These are phyloP conservation scores for Bombus picipes DNA, from an alignment of 1,140 invertebrate species.

Conservation along the genomic window DNA sequence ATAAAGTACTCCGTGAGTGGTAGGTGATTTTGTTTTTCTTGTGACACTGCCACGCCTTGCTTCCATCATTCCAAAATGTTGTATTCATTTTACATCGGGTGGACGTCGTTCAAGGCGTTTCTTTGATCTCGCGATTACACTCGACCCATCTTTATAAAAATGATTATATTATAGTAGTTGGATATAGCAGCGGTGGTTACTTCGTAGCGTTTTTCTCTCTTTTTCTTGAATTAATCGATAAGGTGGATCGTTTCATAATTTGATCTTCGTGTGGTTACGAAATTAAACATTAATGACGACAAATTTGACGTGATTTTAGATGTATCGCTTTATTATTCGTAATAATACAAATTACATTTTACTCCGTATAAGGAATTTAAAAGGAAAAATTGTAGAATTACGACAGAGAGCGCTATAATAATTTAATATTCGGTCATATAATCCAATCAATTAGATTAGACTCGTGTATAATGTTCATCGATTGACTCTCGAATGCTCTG, in stretches of 20 bases:
- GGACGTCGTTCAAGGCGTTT: conserved; percentile 20
- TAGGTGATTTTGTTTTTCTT: background rate
- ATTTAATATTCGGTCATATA: no score
- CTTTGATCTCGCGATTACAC: background rate
- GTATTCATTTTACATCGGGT: background rate
- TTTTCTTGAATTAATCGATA: background rate
- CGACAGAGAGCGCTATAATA: no score
- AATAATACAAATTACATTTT: background rate
- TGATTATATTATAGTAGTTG: background rate
- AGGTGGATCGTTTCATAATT: background rate
- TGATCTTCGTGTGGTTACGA: background rate
- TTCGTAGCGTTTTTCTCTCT: background rate
- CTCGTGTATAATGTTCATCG: no score
- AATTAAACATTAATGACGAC: background rate
- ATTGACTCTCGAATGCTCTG: no score
- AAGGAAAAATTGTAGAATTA: no score
- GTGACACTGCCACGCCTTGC: background rate
- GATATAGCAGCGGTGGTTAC: background rate
- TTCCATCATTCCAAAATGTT: conserved; percentile 10
- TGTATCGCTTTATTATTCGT: background rate
- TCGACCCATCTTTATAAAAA: background rate
- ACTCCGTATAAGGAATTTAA: background rate
- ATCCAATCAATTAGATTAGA: no score
- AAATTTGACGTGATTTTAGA: no score
- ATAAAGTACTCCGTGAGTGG: background rate